Evolutionary conservation across 2,888 invertebrate genomes (phyloP).

Genomic region (Polydesmus complanatus): DNA sequence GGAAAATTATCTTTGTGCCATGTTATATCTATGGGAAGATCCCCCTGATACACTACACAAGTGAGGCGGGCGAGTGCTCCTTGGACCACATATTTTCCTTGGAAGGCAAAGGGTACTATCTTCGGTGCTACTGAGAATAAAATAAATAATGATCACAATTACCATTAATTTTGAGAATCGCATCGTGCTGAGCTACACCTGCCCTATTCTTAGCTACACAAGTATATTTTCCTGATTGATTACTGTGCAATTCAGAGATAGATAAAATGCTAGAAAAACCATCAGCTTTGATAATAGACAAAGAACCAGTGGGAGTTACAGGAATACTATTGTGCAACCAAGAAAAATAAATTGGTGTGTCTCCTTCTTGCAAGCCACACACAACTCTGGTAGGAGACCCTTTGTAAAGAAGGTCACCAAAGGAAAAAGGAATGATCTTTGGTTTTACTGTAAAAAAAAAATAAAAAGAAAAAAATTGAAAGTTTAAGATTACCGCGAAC

Average conservation of each 20-base stretch:
- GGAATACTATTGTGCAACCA: constrained; percentile 61
- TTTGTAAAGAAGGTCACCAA: constrained; percentile 67
- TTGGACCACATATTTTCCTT: constrained; percentile 15
- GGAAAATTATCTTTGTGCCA: constrained; percentile 11
- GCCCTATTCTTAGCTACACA: constrained; percentile 65
- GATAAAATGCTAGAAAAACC: constrained; percentile 61
- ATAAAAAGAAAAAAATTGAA: too few species aligned
- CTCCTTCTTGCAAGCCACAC: constrained; percentile 65
- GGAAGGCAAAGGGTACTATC: constrained; percentile 16
- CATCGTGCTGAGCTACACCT: constrained; percentile 62
- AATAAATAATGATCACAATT: constrained; percentile 31
- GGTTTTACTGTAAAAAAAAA: constrained; percentile 51
- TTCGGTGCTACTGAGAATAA: constrained; percentile 16
- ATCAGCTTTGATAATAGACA: constrained; percentile 34
- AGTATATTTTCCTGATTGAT: constrained; percentile 61
- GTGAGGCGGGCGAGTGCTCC: constrained; percentile 15
- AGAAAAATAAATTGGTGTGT: constrained; percentile 60
- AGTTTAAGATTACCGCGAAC: constrained; percentile 31
- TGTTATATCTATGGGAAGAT: constrained; percentile 13
- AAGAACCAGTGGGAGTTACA: constrained; percentile 11
- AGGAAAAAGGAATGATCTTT: constrained; percentile 70
- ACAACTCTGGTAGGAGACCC: constrained; percentile 67
- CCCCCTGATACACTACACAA: constrained; percentile 16
- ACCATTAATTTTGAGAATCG: constrained; percentile 68
- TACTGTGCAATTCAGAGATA: constrained; percentile 57